These are phyloP conservation scores for Podocnemis expansa DNA, from an alignment of 2,113 vertebrate species.

Conservation along the genomic window DNA sequence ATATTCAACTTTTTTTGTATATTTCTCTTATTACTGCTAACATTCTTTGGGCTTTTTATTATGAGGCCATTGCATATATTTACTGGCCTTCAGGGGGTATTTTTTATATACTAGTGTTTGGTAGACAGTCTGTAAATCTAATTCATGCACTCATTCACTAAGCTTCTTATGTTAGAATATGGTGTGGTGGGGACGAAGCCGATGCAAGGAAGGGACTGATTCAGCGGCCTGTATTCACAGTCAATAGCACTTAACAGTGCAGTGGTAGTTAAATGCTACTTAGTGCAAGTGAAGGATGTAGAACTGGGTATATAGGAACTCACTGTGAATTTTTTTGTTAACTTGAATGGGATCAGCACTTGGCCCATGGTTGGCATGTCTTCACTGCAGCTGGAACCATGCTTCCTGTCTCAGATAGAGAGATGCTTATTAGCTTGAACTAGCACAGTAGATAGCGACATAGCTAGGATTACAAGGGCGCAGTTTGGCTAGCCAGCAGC, in stretches of 20 bases:
- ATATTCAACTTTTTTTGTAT: not conserved
- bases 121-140: not conserved
- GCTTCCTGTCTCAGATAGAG: not conserved
- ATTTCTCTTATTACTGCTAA: not conserved
- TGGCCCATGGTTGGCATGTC: not conserved
- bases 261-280: not conserved
- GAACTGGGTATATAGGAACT: not conserved
- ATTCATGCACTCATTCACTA: slow-evolving; percentile 28
- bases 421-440: not conserved
- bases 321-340: not conserved
- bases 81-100: not conserved
- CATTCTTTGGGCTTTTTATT: not conserved
- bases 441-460: not conserved
- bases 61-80: not conserved
- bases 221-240: not conserved
- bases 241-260: not conserved
- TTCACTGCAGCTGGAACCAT: not conserved
- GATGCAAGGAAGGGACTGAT: not conserved
- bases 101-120: not conserved
- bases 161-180: not conserved
- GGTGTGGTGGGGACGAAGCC: not conserved
- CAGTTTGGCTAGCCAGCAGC: not conserved
- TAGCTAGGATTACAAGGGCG: not conserved
- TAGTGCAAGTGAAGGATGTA: not conserved
- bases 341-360: not conserved